Evolutionary conservation across 2,888 invertebrate species (phyloP).

Genomic region (Frankliniella intonsa): DNA sequence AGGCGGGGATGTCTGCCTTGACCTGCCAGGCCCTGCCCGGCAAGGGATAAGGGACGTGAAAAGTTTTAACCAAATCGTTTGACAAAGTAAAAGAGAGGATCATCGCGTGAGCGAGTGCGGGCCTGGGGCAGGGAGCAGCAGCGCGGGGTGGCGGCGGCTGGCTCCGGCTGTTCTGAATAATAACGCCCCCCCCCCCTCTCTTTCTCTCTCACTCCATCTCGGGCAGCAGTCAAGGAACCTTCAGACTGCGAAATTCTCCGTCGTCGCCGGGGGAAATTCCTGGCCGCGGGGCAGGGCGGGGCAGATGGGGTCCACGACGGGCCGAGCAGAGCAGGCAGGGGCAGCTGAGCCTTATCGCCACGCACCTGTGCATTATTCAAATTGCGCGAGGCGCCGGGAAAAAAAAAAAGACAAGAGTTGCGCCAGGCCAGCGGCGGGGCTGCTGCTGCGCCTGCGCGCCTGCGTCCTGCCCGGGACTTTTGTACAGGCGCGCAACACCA

Average conservation of each 20-base stretch:
- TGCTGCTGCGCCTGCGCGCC: too few relatives aligned
- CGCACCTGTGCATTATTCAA: constrained; percentile 8
- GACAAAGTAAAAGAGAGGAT: neutral
- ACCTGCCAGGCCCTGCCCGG: too few relatives aligned
- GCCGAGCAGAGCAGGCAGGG: neutral
- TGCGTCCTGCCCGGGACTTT: neutral
- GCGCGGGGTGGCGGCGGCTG: neutral
- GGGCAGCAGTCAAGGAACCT: neutral
- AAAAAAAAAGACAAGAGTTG: neutral
- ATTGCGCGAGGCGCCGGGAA: neutral
- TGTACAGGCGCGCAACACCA: neutral
- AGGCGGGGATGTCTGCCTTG: too few relatives aligned
- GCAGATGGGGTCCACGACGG: too few relatives aligned
- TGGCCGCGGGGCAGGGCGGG: too few relatives aligned
- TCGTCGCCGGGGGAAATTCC: neutral
- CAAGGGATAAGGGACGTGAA: too few relatives aligned
- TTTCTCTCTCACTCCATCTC: neutral
- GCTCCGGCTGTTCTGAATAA: too few relatives aligned
- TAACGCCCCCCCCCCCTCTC: neutral
- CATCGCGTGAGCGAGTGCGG: too few relatives aligned
- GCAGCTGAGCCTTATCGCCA: neutral
- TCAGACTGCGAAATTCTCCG: neutral
- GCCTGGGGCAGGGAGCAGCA: too few relatives aligned
- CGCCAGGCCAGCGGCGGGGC: neutral
- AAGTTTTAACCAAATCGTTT: too few relatives aligned